Base-by-base conservation (phyloP, 1,140 invertebrate species). In the Neodiprion lecontei region DNA sequence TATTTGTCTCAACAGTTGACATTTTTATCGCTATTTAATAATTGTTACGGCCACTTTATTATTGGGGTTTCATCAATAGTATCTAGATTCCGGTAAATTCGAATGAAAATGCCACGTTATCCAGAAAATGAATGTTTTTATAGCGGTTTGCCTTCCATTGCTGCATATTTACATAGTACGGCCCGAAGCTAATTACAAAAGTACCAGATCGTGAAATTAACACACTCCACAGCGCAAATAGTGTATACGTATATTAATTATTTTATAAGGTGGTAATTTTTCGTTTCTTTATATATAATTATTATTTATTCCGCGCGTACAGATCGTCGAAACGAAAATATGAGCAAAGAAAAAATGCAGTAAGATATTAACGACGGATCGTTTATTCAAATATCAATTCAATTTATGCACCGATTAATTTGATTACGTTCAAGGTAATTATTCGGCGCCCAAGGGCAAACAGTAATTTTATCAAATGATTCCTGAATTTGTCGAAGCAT, bases 351-450 rank as follows among this genome's bases (percentile, higher is more conserved):
- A 40, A 40, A 40, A 40, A 40, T 40, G 28, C 28, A 40, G 28
- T 40, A 40, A 40, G 28, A 5, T 40, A 40, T 40, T 40, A 40
- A 40, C 28, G 28, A 40, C 5, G 28, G 28, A 1, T 40, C 28
- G 28, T 40, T 40, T 40, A 40, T 40, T 40, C 28, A 5, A 40
- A 40, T 40, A 40, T 40, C 28, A 40, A 40, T 61, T 61, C 53
- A 61, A 61, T 61, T 61, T 61, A 61, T 61, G n/a, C 53, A 17
- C 11, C n/a, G 53, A 61, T 61, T 61, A 61, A 61, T 61, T 61
- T 61, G 53, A 61, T 61, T 61, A 61, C 53, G 53, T 61, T 61
- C 53, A 61, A 61, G 53, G 1, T 61, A 61, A 61, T 12, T 61
- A 61, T 61, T 61, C 53, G 53, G 53, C n/a, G 53, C 11, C 53